Base-by-base conservation (phyloP, 92 coral and sea anemone genomes). In the Porites evermanni region DNA sequence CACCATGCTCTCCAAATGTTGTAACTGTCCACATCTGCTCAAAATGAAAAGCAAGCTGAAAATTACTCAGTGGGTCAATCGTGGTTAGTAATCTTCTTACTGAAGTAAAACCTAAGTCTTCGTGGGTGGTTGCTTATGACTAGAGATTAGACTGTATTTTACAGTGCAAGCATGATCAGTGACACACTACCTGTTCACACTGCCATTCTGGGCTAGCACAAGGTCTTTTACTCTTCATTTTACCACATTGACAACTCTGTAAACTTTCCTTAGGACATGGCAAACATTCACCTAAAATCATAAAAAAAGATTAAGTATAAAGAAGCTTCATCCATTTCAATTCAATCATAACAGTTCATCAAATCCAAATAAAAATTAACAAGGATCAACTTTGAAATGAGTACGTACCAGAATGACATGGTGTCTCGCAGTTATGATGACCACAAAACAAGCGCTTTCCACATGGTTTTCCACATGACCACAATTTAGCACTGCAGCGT, bases 381-480 rank as follows among this genome's bases (percentile, higher is more conserved):
- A 32, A 61, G 20, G 10, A 19, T 17, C 6, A 7, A 63, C 2
- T 26, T 6, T 38, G 47, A 38, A 12, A 7, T 14, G 53, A 32
- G 14, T 47, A 20, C 74, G 64, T 88, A 96, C 99, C 98, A 12
- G 93, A 77, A 82, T 97, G 99, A 32, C 98, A 97, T 18, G 97
- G 85, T 32, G 74, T 58, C 53, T 90, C 93, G 64, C 99, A 97
- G 87, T 81, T 80, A 86, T 97, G 99, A 60, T 97, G 99, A 72
- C 89, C 97, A 88, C 99, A 97, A 0, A 92, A 77, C 66, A 97
- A 87, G 54, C 53, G 61, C 72, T 89, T 95, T 44, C 96, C 92
- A 75, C 99, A 97, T 21, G 98, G 93, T 73, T 93, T 95, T 54
- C 99, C 97, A 80, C 99, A 97, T n/a, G 98, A 97, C 99, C 99